Evolutionary conservation across 1,140 invertebrate genomes (phyloP), one percentile per base, ranked within the genome.

Genomic region (Whitmania pigra): DNA sequence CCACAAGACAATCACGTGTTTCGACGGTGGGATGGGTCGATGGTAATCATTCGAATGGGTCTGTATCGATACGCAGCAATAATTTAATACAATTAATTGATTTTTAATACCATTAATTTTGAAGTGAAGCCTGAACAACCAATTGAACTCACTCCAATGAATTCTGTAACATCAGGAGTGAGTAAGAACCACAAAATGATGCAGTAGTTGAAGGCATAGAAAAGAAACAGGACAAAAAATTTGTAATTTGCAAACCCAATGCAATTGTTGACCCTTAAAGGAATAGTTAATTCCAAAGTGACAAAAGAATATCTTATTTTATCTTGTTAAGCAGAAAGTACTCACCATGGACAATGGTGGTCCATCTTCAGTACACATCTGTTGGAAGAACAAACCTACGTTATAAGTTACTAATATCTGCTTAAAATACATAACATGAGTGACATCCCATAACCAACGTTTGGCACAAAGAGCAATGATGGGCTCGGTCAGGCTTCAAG

Each of bases 381-480:
- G 71, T 27, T 80, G 77, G 67, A 76, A 75, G 72, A 31, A 22
- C 22, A 63, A 63, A 25, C 29, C 29, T 63, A 63, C 0, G 18
- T 25, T 63, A 25, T 0, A 63, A 63, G 11, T 57, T 63, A 25
- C 22, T 63, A 63, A 63, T 63, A 6, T 7, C 3, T 22, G 18
- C 6, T 36, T 63, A 63, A 63, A 7, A 13, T 25, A 63, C 4
- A 63, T 3, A 31, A 17, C 29, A 31, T 63, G 57, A 11, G 29
- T 18, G 2, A 63, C 11, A 63, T 11, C 11, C 22, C 11, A 63
- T 20, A 63, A 78, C 77, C 77, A 74, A 93, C 71, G 87, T 87
- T 18, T 89, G 87, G 83, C 91, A 96, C 7, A 93, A 90, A 77
- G 90, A 92, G 82, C 93, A 96, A 81, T 96, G 93, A 82, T 96